These are phyloP conservation scores for Tetranychus truncatus DNA, from an alignment of 2,888 invertebrate genomes.

Conservation along the genomic window DNA sequence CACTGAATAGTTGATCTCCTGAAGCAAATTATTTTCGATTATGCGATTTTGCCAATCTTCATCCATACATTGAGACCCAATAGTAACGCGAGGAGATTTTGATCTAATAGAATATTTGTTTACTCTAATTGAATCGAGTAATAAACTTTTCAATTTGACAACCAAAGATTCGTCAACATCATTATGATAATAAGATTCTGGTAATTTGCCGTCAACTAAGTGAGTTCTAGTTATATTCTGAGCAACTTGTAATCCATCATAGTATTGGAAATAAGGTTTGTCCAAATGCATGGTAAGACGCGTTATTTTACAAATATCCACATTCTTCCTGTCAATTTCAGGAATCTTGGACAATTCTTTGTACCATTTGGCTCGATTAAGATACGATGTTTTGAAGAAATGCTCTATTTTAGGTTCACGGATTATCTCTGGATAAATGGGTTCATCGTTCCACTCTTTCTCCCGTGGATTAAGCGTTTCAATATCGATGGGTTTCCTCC, in stretches of 20 bases:
- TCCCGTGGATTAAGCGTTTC: background rate
- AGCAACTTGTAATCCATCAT: slow-evolving; percentile 48
- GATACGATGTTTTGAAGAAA: background rate
- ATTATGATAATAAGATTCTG: background rate
- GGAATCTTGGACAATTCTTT: slow-evolving; percentile 44
- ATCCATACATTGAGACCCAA: background rate
- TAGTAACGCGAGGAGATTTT: background rate
- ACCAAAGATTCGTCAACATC: background rate
- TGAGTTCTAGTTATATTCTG: slow-evolving; percentile 62
- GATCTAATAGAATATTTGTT: background rate
- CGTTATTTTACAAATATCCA: slow-evolving; percentile 44
- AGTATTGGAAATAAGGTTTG: slow-evolving; percentile 34
- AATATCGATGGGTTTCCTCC: background rate
- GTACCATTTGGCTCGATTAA: slow-evolving; percentile 38
- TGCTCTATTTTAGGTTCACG: slow-evolving; percentile 31
- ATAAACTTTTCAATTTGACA: background rate
- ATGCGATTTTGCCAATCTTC: background rate
- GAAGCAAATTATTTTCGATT: background rate
- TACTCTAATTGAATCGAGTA: background rate
- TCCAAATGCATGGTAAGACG: background rate
- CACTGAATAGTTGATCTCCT: background rate
- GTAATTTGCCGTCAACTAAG: slow-evolving; percentile 38
- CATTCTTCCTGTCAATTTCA: slow-evolving; percentile 63
- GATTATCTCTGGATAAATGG: slow-evolving; percentile 5
- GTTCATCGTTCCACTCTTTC: background rate